phyloP scores from a whole-genome alignment of 2,888 invertebrate species.

The Fabriciana adippe region DNA sequence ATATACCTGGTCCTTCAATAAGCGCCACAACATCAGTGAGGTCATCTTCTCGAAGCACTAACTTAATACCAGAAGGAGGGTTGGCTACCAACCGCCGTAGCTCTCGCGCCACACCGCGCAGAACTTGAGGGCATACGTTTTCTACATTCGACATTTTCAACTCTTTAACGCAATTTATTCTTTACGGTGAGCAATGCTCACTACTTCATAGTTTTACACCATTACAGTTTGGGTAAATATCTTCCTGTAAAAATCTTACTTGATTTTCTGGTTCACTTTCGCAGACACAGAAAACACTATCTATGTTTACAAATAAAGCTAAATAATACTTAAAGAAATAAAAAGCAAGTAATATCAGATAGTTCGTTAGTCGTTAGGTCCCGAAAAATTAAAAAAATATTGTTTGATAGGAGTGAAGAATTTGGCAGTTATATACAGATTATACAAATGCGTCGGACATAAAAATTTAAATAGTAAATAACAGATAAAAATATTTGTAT shows the following conservation, averaged over 20 bases:
- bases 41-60: slow-evolving; percentile 94
- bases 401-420: not conserved
- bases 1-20: slow-evolving; percentile 90
- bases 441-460: not conserved
- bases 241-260: slow-evolving; percentile 2
- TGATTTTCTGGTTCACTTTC: not conserved
- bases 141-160: slow-evolving; percentile 91
- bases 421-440: slow-evolving; percentile 20
- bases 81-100: slow-evolving; percentile 90
- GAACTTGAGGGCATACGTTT: slow-evolving; percentile 96
- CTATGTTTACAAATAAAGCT: not conserved
- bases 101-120: slow-evolving; percentile 93
- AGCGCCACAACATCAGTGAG: slow-evolving; percentile 96
- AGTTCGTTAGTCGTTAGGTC: not conserved
- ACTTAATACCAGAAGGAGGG: slow-evolving; percentile 95
- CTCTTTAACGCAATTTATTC: not conserved
- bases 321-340: not conserved
- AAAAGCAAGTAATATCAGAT: not conserved
- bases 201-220: slow-evolving; percentile 17
- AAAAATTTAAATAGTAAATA: slow-evolving; percentile 1
- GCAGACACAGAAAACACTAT: not conserved
- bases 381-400: slow-evolving; percentile 1
- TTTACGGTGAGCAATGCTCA: slow-evolving; percentile 25
- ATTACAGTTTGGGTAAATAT: slow-evolving; percentile 13
- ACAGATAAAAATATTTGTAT: not conserved